Percentiles rank a stretch among this genome's conserved stretches.
phyloP scores from a whole-genome alignment of 2,888 invertebrate genomes.

The Platycheirus albimanus region DNA sequence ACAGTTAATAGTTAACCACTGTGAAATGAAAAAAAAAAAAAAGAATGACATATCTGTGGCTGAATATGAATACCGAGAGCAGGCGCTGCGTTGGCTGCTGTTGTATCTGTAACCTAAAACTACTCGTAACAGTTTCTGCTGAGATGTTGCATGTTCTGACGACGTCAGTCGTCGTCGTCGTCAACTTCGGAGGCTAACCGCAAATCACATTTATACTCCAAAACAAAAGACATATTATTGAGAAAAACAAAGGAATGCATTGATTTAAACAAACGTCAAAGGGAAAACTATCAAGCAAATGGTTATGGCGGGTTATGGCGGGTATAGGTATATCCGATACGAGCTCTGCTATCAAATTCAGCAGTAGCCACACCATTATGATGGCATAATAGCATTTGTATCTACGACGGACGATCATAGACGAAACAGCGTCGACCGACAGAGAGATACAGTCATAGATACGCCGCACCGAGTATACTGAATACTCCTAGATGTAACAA shows the following conservation, averaged over 20 bases:
- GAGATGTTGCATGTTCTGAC: constrained; percentile 51
- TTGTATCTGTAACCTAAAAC: not conserved
- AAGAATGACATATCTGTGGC: constrained; percentile 47
- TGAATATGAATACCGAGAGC: constrained; percentile 23
- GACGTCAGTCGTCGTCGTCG: constrained; percentile 5
- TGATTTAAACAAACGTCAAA: constrained; percentile 52
- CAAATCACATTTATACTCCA: constrained; percentile 57
- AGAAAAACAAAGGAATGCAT: constrained; percentile 16
- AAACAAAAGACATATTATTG: constrained; percentile 9
- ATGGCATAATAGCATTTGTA: constrained; percentile 19
- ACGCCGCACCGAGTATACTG: no score
- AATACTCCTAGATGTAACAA: no score
- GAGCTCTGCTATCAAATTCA: constrained; percentile 27
- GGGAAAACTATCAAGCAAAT: constrained; percentile 14
- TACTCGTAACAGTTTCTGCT: constrained; percentile 48
- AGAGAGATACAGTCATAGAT: not conserved
- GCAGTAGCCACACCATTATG: not conserved
- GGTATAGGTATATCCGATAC: constrained; percentile 28
- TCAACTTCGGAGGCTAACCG: constrained; percentile 47
- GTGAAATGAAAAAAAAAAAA: no score
- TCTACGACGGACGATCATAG: constrained; percentile 12
- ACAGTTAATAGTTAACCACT: constrained; percentile 22
- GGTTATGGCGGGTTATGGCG: no score
- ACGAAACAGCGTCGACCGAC: constrained; percentile 6
- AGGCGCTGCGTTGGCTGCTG: not conserved